These are phyloP conservation scores for Pristionchus japonicus DNA, from an alignment of 2,888 invertebrate species.

Conservation along the genomic window DNA sequence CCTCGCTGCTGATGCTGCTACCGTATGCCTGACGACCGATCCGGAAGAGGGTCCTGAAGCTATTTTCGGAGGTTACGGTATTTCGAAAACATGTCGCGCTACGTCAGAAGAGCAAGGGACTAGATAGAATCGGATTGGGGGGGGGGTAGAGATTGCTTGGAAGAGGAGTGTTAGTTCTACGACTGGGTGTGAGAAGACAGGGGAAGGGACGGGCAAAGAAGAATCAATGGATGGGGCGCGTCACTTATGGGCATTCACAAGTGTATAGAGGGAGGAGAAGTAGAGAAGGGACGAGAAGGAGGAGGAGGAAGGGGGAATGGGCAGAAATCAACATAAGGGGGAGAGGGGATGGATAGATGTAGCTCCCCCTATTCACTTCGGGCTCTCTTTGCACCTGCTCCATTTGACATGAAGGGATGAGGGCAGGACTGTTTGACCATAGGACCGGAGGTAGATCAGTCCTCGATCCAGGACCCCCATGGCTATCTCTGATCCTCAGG, in stretches of 20 bases:
- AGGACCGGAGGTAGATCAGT: too few species aligned
- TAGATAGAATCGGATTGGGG: not conserved
- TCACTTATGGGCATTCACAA: constrained; percentile 1
- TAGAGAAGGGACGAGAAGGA: not conserved
- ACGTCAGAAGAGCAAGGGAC: not conserved
- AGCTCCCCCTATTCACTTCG: not conserved
- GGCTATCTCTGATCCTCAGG: not conserved
- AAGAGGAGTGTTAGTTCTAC: not conserved
- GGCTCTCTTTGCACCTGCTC: not conserved
- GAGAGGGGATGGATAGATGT: not conserved
- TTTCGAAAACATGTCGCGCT: too few species aligned
- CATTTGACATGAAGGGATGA: not conserved
- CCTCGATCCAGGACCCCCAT: not conserved
- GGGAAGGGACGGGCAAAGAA: too few species aligned
- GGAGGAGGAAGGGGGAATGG: not conserved
- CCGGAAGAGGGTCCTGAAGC: not conserved
- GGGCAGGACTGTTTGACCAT: not conserved
- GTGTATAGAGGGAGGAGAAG: not conserved
- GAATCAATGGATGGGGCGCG: constrained; percentile 8
- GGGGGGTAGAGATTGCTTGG: not conserved
- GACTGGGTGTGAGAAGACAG: not conserved
- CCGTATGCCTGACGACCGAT: not conserved
- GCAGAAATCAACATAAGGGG: constrained; percentile 18
- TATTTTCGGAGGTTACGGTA: not conserved
- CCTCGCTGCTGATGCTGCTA: not conserved